Conservation (phyloP, 2,113 vertebrate genomes). For the Sylvilagus bachmani region DNA sequence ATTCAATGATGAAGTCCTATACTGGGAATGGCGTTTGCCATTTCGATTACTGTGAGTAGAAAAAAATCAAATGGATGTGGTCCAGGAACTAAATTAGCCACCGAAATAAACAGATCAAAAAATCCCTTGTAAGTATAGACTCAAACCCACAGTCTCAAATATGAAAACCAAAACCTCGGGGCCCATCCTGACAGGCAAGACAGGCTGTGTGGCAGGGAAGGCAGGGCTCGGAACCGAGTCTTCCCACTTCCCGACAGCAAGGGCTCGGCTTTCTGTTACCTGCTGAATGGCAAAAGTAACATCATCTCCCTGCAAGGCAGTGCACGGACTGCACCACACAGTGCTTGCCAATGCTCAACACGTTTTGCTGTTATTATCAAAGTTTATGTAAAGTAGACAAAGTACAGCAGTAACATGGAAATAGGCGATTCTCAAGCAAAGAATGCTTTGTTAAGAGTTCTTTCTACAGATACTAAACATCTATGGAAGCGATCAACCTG, state of each 20-base stretch:
- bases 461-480: slow-evolving; percentile 28
- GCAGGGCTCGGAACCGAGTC: slow-evolving; percentile 26
- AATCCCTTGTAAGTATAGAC: neutral
- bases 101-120: neutral
- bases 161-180: slow-evolving; percentile 26
- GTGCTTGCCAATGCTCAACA: neutral
- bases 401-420: neutral
- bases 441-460: slow-evolving; percentile 26
- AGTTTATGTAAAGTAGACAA: slow-evolving; percentile 45
- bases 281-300: neutral
- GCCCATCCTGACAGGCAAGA: neutral
- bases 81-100: slow-evolving; percentile 54
- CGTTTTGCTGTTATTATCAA: slow-evolving; percentile 21
- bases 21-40: neutral
- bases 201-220: neutral
- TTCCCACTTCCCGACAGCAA: neutral
- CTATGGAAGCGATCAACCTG: slow-evolving; percentile 23
- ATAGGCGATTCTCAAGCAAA: slow-evolving; percentile 34
- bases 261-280: slow-evolving; percentile 16
- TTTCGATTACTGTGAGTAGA: neutral
- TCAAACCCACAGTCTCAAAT: slow-evolving; percentile 3
- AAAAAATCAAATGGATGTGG: slow-evolving; percentile 32
- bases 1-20: neutral
- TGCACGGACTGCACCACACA: slow-evolving; percentile 32
- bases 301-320: neutral